phyloP scores from a whole-genome alignment of 2,888 invertebrate species.

The Erebia aethiops region DNA sequence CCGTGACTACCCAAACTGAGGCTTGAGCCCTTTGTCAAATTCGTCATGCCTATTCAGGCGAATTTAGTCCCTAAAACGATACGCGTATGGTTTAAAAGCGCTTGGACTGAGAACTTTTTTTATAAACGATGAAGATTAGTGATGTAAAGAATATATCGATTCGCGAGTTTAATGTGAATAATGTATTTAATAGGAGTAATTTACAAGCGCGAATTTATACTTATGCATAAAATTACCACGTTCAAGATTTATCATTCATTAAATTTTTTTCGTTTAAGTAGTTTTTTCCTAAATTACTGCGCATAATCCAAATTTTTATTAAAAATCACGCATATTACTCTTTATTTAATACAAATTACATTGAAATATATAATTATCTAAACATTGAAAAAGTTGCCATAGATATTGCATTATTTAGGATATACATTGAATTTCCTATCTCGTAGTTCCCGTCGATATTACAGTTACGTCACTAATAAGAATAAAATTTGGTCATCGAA shows the following conservation, averaged over 20 bases:
- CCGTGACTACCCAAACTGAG: conserved; percentile 22
- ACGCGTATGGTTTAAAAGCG: conserved; percentile 21
- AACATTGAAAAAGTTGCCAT: neutral
- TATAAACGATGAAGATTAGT: conserved; percentile 14
- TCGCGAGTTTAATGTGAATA: conserved; percentile 12
- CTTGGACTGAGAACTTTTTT: conserved; percentile 23
- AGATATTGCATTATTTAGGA: neutral
- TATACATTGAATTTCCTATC: neutral
- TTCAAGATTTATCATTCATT: neutral
- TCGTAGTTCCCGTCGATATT: neutral
- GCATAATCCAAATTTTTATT: no score
- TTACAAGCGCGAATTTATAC: neutral
- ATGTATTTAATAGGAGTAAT: conserved; percentile 16
- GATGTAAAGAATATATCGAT: conserved; percentile 21
- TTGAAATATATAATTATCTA: neutral
- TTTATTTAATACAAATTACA: neutral
- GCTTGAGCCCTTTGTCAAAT: conserved; percentile 6
- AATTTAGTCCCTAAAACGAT: conserved; percentile 9
- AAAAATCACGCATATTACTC: no score
- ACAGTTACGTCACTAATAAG: conserved; percentile 16
- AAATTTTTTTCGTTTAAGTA: conserved; percentile 1
- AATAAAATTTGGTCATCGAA: neutral
- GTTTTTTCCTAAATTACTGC: neutral
- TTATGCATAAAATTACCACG: no score
- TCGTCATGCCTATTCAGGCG: conserved; percentile 18